A percentile compares a stretch with the other conserved stretches of the same genome.
phyloP scores from a whole-genome alignment of 2,113 vertebrate genomes.

The Datnioides undecimradiatus region DNA sequence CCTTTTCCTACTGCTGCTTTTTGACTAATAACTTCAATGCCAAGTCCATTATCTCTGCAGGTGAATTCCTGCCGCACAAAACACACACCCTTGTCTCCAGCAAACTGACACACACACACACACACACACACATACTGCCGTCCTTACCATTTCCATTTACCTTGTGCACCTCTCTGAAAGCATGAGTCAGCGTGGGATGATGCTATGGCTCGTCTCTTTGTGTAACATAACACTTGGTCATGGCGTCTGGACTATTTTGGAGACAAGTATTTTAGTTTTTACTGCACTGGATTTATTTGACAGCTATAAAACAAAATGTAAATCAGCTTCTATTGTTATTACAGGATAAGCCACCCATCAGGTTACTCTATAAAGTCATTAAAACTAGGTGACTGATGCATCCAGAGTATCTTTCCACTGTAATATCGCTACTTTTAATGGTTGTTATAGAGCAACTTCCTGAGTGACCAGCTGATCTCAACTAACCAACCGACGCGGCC shows the following conservation, averaged over 20 bases:
- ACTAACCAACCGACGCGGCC: not conserved
- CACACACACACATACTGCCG: not conserved
- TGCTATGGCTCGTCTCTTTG: not conserved
- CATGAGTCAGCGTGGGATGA: not conserved
- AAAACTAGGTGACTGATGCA: too few species aligned
- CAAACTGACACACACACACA: too few species aligned
- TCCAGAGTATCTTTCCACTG: too few species aligned
- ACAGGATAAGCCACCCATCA: too few species aligned
- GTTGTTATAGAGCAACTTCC: too few species aligned
- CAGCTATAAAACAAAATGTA: not conserved
- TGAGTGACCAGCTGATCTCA: not conserved
- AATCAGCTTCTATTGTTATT: too few species aligned
- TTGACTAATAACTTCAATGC: not conserved
- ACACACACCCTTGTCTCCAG: too few species aligned
- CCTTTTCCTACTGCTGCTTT: not conserved
- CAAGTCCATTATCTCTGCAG: not conserved
- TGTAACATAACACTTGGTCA: not conserved
- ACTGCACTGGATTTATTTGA: too few species aligned
- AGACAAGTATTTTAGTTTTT: not conserved
- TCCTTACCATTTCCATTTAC: not conserved
- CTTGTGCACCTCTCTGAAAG: too few species aligned
- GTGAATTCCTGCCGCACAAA: not conserved
- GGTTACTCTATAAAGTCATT: too few species aligned
- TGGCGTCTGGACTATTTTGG: not conserved
- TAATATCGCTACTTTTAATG: too few species aligned